Evolutionary conservation across 2,888 invertebrate genomes (phyloP).

Genomic region (Tridacna gigas): DNA sequence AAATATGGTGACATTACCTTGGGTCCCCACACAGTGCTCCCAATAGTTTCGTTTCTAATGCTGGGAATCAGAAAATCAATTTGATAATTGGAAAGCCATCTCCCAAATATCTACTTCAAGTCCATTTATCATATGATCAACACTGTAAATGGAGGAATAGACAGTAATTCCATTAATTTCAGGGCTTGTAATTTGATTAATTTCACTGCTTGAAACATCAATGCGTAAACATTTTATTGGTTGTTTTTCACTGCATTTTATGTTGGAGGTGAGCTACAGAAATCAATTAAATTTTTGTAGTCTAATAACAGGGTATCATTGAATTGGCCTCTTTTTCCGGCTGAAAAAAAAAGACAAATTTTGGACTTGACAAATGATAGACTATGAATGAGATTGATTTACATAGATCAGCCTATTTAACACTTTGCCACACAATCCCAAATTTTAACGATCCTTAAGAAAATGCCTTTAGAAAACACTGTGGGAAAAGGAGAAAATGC

Average conservation of each 20-base stretch:
- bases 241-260: neutral
- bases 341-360: no score
- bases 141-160: slow-evolving; percentile 21
- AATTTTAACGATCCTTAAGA: no score
- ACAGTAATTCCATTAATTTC: slow-evolving; percentile 27
- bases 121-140: slow-evolving; percentile 26
- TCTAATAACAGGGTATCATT: no score
- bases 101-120: neutral
- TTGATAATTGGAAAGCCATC: slow-evolving; percentile 29
- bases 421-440: no score
- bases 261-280: no score
- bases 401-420: no score
- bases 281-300: no score
- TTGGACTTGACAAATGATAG: no score
- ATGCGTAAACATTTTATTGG: slow-evolving; percentile 9
- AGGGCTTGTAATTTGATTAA: slow-evolving; percentile 27
- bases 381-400: no score
- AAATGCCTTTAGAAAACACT: no score
- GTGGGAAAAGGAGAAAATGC: no score
- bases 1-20: slow-evolving; percentile 29
- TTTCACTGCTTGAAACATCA: neutral
- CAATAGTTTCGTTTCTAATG: slow-evolving; percentile 28
- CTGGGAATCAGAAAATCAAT: slow-evolving; percentile 25
- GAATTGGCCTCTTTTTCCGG: no score
- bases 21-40: neutral